These are phyloP conservation scores for Copidosoma floridanum DNA, from an alignment of 1,140 invertebrate species.

Conservation along the genomic window DNA sequence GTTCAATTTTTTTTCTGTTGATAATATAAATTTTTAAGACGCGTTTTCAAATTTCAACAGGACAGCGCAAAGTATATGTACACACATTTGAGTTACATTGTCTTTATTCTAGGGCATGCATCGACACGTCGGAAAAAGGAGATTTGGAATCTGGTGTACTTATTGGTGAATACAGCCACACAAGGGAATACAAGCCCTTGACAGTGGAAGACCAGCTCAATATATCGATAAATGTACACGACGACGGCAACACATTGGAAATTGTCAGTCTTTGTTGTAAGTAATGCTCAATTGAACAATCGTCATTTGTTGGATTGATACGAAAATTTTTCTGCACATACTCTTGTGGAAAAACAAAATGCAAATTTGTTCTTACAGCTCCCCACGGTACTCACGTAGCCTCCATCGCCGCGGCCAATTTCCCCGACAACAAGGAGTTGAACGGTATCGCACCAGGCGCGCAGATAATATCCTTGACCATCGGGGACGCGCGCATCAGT, in stretches of 20 bases:
- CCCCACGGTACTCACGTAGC: constrained; percentile 97
- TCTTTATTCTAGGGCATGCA: constrained; percentile 66
- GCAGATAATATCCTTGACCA: constrained; percentile 89
- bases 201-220: constrained; percentile 80
- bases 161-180: constrained; percentile 82
- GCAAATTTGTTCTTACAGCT: constrained; percentile 59
- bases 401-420: constrained; percentile 89
- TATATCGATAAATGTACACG: constrained; percentile 89
- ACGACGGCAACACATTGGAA: constrained; percentile 89
- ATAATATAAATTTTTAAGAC: background rate
- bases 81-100: background rate
- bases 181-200: constrained; percentile 76
- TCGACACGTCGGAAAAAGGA: constrained; percentile 84
- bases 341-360: constrained; percentile 2
- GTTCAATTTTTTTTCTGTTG: constrained; percentile 1
- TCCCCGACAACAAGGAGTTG: constrained; percentile 83
- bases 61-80: background rate
- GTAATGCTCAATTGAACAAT: constrained; percentile 53
- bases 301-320: no score
- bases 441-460: constrained; percentile 97
- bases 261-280: constrained; percentile 91
- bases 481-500: constrained; percentile 84
- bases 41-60: no score
- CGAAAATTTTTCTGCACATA: no score
- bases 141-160: constrained; percentile 73